Evolutionary conservation across 2,797 vertebrate species (phyloP).

Genomic region (Echeneis naucrates): DNA sequence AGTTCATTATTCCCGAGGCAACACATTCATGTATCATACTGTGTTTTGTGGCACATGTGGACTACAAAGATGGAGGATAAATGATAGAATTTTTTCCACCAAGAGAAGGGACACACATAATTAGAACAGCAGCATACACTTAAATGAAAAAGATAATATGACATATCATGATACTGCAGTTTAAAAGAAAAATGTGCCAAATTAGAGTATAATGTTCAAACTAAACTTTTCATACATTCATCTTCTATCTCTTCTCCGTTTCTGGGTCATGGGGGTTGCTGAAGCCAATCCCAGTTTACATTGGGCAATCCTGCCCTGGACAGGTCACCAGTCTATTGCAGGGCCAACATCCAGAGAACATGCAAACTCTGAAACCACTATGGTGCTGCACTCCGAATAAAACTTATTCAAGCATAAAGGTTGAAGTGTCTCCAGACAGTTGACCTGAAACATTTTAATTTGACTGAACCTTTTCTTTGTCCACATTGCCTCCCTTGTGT

Average conservation of each 20-base stretch:
- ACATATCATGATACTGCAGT: not conserved
- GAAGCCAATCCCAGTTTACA: no score
- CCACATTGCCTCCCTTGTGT: slow-evolving; percentile 15
- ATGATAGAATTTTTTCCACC: not conserved
- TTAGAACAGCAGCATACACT: not conserved
- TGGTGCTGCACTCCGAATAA: no score
- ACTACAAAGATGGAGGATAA: slow-evolving; percentile 19
- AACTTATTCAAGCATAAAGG: slow-evolving; percentile 25
- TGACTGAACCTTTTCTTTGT: slow-evolving; percentile 4
- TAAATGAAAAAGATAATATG: not conserved
- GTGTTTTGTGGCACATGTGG: slow-evolving; percentile 7
- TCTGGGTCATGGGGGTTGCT: no score
- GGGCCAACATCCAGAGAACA: no score
- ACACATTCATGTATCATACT: slow-evolving; percentile 27
- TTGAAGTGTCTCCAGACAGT: slow-evolving; percentile 30
- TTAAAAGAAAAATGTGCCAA: not conserved
- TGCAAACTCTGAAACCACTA: no score
- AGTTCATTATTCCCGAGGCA: slow-evolving; percentile 19
- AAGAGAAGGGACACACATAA: slow-evolving; percentile 1
- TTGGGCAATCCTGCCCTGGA: no score
- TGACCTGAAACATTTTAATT: slow-evolving; percentile 23
- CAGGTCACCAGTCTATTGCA: no score
- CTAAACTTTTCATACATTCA: no score
- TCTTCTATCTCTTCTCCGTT: no score
- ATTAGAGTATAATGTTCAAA: slow-evolving; percentile 7